Evolutionary conservation across 1,140 invertebrate genomes (phyloP), one percentile per base, ranked within the genome.

Genomic region (Heliconius himera): DNA sequence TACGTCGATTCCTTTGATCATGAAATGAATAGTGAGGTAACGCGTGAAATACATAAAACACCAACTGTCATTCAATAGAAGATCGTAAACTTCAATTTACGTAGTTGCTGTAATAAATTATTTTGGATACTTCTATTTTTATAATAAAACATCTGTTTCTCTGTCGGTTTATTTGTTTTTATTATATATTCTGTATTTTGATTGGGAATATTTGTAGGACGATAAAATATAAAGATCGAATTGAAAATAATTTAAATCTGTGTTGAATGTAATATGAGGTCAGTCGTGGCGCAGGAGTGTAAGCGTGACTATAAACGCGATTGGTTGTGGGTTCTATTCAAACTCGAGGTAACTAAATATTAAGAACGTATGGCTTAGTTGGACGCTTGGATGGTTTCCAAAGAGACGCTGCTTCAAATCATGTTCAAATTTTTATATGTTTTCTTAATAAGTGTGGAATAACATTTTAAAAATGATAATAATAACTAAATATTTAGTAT

Each of bases 61-160:
- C 22, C 66, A 18, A 66, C 74, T 76, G 56, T 76, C 74, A 76
- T 76, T 76, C 56, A 41, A 22, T 26, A 29, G 8, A 8, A 66
- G 26, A 66, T 66, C 74, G 33, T 76, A 66, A 76, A 76, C 74
- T 75, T 75, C 51, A 76, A 60, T 77, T 3, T 8, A 36, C 8
- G 33, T 8, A 26, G 75, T 71, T 77, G 26, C 36, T 54, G 29
- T 38, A 77, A 41, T 71, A 70, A 73, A 73, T 18, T 78, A 78
- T 78, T 78, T 78, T 73, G 41, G 33, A 73, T 54, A 41, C 66
- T 71, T 46, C 41, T 73, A 81, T 81, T 75, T 75, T 60, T 60
- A 70, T 72, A 72, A 22, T 1, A 51, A 71, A 71, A 81, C 73
- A 72, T 72, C 70, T 72, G 77, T 66, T 78, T 75, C 75, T 73